Conservation (phyloP, 2,888 invertebrate genomes). For the Andrena bucephala region DNA sequence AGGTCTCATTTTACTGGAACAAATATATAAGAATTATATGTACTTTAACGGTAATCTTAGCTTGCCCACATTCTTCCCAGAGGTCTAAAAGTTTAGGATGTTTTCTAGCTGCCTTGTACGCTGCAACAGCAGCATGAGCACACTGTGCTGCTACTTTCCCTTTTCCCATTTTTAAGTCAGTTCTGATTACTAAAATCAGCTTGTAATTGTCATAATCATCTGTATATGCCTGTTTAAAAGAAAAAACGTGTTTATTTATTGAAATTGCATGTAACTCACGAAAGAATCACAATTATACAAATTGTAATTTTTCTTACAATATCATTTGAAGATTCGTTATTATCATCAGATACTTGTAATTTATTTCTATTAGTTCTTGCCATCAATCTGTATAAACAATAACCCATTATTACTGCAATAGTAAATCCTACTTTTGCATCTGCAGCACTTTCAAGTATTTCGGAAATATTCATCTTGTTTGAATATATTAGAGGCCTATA, state of each 20-base stretch:
- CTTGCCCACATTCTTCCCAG: constrained; percentile 92
- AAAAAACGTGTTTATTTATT: constrained; percentile 2
- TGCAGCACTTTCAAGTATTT: constrained; percentile 51
- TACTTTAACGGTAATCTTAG: constrained; percentile 94
- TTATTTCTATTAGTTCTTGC: constrained; percentile 32
- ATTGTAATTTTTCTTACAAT: constrained; percentile 44
- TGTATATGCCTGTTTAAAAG: constrained; percentile 32
- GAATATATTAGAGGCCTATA: constrained; percentile 6
- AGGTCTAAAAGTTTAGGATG: constrained; percentile 88
- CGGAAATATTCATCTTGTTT: constrained; percentile 56
- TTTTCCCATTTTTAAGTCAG: constrained; percentile 97
- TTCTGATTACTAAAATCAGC: constrained; percentile 94
- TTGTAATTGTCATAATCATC: constrained; percentile 87
- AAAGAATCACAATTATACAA: constrained; percentile 4
- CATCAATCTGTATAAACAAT: constrained; percentile 72
- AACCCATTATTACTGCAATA: constrained; percentile 69
- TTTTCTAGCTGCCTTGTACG: constrained; percentile 90
- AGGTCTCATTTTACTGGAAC: constrained; percentile 2
- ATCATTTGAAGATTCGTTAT: constrained; percentile 38
- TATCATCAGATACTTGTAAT: constrained; percentile 26
- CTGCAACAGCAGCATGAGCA: constrained; percentile 96
- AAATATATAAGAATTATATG: not conserved
- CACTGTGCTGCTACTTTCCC: constrained; percentile 98
- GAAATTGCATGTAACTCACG: not conserved
- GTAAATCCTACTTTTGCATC: constrained; percentile 71